Conservation (phyloP, 2,888 invertebrate genomes). For the Morpho achilles region DNA sequence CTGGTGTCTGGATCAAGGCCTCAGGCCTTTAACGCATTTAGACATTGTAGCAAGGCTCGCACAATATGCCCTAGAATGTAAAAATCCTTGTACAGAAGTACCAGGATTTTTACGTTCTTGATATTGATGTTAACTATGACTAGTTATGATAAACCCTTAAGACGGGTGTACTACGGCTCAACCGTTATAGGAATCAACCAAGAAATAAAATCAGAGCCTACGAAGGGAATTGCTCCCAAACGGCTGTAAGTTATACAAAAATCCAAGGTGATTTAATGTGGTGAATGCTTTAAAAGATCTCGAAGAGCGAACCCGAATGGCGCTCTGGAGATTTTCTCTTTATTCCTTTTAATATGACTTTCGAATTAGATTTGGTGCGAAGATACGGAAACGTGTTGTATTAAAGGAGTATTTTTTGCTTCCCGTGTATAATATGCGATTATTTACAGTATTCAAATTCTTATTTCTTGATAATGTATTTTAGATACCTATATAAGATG, state of each 20-base stretch:
- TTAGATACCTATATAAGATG: too few species aligned
- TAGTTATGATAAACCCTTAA: too few species aligned
- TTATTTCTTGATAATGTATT: too few species aligned
- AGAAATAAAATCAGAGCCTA: slow-evolving; percentile 38
- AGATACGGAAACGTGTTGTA: slow-evolving; percentile 32
- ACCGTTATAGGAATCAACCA: slow-evolving; percentile 16
- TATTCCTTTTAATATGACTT: slow-evolving; percentile 31
- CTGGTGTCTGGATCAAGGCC: too few species aligned
- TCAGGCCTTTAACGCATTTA: too few species aligned
- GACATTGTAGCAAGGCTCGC: too few species aligned
- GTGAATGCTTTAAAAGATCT: slow-evolving; percentile 40
- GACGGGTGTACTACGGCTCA: neutral
- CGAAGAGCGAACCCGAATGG: slow-evolving; percentile 26
- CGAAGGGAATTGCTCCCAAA: slow-evolving; percentile 49
- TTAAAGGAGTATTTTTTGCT: slow-evolving; percentile 22
- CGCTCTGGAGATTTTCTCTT: slow-evolving; percentile 35
- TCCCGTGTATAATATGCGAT: slow-evolving; percentile 13
- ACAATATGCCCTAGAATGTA: too few species aligned
- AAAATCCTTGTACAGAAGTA: too few species aligned
- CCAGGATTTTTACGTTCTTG: too few species aligned
- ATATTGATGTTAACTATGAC: too few species aligned
- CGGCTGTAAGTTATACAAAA: slow-evolving; percentile 52
- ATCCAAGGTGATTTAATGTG: slow-evolving; percentile 55
- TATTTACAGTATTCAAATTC: neutral
- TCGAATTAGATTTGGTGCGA: slow-evolving; percentile 34